phyloP scores from a whole-genome alignment of 2,797 vertebrate species.

The Crax fasciolata region DNA sequence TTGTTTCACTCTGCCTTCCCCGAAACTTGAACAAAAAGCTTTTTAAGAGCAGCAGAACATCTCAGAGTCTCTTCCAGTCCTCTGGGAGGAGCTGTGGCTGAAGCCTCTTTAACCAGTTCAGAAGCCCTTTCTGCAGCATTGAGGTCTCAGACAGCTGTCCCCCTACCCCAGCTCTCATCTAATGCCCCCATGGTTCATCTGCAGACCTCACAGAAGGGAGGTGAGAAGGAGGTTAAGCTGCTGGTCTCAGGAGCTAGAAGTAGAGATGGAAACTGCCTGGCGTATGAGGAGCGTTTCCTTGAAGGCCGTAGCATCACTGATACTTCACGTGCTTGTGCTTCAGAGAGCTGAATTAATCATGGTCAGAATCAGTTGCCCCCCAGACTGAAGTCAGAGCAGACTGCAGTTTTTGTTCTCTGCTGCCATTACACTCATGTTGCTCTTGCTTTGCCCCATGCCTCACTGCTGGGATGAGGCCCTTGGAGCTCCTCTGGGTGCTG shows the following conservation, averaged over 20 bases:
- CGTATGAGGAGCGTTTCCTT: neutral
- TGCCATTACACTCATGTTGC: neutral
- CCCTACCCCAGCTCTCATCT: slow-evolving; percentile 39
- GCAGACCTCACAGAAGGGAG: slow-evolving; percentile 38
- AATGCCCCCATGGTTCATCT: neutral
- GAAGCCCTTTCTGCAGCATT: slow-evolving; percentile 21
- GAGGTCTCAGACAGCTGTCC: slow-evolving; percentile 33
- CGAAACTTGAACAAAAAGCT: neutral
- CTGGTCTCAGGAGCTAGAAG: slow-evolving; percentile 22
- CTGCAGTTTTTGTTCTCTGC: rapidly evolving
- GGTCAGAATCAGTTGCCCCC: neutral
- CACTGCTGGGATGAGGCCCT: neutral
- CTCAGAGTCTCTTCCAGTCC: slow-evolving; percentile 27
- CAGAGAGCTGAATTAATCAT: neutral
- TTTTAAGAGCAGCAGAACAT: slow-evolving; percentile 28
- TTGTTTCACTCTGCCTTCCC: slow-evolving; percentile 28
- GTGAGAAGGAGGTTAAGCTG: slow-evolving; percentile 61
- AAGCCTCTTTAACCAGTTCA: slow-evolving; percentile 51
- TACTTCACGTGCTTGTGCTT: rapidly evolving
- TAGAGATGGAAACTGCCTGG: slow-evolving; percentile 38
- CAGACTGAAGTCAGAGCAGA: rapidly evolving
- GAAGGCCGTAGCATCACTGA: neutral
- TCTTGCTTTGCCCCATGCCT: rapidly evolving
- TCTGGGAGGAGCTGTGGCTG: neutral
- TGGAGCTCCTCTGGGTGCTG: rapidly evolving